Conservation (phyloP, 2,113 vertebrate genomes). For the Dolichotis patagonum region DNA sequence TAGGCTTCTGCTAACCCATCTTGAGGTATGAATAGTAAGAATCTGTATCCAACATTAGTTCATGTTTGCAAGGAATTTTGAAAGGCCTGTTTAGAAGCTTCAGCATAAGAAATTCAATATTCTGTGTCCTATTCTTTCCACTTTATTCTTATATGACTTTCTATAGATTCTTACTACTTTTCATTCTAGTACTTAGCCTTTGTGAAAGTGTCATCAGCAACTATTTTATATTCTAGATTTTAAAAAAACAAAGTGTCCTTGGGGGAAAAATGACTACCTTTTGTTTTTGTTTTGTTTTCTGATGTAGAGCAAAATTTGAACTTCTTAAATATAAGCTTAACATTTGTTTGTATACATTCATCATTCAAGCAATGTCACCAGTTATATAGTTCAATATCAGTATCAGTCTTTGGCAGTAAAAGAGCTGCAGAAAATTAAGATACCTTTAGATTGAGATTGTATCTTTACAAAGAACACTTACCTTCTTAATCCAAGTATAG, state of each 20-base stretch:
- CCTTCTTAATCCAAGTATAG: not conserved
- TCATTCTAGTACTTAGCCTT: not conserved
- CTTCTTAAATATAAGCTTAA: not conserved
- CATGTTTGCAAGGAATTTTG: slow-evolving; percentile 5
- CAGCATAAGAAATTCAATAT: slow-evolving; percentile 18
- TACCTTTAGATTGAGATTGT: not conserved
- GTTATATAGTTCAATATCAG: not conserved
- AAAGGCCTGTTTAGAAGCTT: slow-evolving; percentile 36
- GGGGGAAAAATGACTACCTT: not conserved
- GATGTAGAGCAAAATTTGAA: slow-evolving; percentile 9
- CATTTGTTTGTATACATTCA: not conserved
- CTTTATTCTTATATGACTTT: not conserved
- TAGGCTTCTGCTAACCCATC: not conserved
- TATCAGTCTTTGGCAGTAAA: not conserved
- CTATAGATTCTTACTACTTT: not conserved
- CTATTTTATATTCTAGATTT: not conserved
- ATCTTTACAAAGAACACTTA: slow-evolving; percentile 19
- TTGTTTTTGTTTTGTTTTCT: not conserved
- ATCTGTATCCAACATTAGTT: not conserved
- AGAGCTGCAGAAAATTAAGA: not conserved
- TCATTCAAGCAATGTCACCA: not conserved
- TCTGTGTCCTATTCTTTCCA: not conserved
- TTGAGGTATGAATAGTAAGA: not conserved
- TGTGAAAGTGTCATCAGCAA: not conserved
- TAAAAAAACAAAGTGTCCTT: not conserved